A percentile compares a stretch with the other conserved stretches of the same genome.
These are phyloP conservation scores for Campylorhamphus procurvoides DNA, from an alignment of 2,113 vertebrate species.

Conservation along the genomic window DNA sequence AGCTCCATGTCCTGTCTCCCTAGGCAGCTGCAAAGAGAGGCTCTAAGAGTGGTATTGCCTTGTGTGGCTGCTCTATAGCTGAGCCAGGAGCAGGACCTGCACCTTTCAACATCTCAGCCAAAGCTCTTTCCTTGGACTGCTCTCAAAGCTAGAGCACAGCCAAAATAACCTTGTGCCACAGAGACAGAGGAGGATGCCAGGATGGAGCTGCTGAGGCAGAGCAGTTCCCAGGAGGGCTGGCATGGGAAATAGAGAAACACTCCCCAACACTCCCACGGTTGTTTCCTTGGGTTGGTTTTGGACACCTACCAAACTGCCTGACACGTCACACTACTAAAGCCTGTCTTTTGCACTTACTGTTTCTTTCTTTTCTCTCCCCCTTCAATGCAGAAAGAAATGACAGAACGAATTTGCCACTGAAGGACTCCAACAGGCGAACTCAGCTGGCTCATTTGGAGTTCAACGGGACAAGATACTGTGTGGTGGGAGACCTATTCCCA, in stretches of 20 bases:
- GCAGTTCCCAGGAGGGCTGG: neutral
- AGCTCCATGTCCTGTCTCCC: neutral
- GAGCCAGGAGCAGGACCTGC: neutral
- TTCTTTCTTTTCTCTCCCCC: slow-evolving; percentile 12
- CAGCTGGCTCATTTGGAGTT: neutral
- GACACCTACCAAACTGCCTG: neutral
- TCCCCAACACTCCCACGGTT: neutral
- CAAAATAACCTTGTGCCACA: neutral
- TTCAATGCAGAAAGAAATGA: slow-evolving; percentile 88
- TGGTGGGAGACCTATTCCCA: neutral
- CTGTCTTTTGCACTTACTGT: neutral
- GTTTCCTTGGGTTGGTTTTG: neutral
- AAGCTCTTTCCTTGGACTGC: neutral
- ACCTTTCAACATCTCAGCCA: neutral
- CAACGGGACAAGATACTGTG: neutral
- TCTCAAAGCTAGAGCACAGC: neutral
- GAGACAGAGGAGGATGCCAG: neutral
- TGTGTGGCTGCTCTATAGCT: neutral
- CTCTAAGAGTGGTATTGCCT: neutral
- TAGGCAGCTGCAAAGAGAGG: neutral
- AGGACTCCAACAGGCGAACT: neutral
- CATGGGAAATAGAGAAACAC: neutral
- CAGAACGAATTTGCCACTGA: slow-evolving; percentile 89
- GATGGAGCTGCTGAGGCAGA: slow-evolving; percentile 17
- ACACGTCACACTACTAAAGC: neutral